Evolutionary conservation across 2,113 vertebrate species (phyloP).

Genomic region (Hemiprocne comata): DNA sequence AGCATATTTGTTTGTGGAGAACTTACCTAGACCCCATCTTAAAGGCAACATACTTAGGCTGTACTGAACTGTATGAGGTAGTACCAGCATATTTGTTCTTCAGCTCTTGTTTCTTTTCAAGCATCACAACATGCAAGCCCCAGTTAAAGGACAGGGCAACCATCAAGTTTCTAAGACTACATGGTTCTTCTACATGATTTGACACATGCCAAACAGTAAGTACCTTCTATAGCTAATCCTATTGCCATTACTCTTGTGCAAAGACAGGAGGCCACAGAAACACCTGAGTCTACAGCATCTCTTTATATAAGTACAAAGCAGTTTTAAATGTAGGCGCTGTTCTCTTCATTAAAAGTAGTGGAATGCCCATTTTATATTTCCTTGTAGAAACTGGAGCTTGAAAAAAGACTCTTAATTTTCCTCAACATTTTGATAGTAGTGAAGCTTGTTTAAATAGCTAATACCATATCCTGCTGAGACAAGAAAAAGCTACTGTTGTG

Average conservation of each 20-base stretch:
- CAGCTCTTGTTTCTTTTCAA: neutral
- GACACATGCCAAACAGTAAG: neutral
- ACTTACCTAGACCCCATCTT: neutral
- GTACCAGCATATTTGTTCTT: neutral
- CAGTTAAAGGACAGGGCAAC: neutral
- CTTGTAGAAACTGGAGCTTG: no score
- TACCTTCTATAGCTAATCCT: neutral
- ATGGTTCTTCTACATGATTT: neutral
- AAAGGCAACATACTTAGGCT: neutral
- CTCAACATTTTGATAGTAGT: neutral
- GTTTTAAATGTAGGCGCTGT: no score
- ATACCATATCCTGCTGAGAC: no score
- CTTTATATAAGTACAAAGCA: neutral
- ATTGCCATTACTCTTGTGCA: neutral
- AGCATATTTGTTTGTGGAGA: neutral
- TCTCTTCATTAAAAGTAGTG: no score
- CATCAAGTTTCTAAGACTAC: neutral
- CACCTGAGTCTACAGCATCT: neutral
- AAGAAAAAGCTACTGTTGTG: no score
- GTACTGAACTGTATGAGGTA: neutral
- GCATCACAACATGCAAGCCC: neutral
- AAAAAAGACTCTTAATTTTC: no score
- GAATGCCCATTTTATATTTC: no score
- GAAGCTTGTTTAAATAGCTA: neutral
- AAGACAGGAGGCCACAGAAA: neutral